Conservation (phyloP, 92 coral and sea anemone genomes). For the Palythoa caribaeorum region DNA sequence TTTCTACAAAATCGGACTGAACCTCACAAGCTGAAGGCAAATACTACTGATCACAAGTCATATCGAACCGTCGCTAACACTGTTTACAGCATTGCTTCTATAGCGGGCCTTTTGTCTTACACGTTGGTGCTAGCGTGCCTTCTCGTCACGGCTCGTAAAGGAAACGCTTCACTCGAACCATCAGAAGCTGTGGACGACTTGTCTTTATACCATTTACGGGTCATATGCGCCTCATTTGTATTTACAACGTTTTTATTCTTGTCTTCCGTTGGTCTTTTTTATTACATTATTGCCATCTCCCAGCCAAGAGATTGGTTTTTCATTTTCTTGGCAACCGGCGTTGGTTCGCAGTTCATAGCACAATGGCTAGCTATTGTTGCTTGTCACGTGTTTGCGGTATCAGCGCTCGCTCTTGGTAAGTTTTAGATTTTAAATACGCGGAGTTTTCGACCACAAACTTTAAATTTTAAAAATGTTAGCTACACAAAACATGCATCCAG, state of each 20-base stretch:
- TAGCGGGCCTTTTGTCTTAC: conserved; percentile 74
- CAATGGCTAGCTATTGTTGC: conserved; percentile 83
- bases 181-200: conserved; percentile 64
- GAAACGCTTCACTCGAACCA: conserved; percentile 17
- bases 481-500: too few species aligned
- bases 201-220: conserved; percentile 34
- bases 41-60: conserved; percentile 49
- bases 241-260: conserved; percentile 50
- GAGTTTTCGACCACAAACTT: background rate
- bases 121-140: conserved; percentile 59
- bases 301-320: conserved; percentile 68
- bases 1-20: conserved; percentile 66
- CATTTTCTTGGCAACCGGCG: conserved; percentile 64
- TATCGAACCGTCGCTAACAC: conserved; percentile 69
- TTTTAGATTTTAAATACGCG: background rate
- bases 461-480: too few species aligned
- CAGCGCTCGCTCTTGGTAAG: conserved; percentile 72
- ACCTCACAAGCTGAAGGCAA: background rate
- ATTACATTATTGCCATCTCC: conserved; percentile 54
- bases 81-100: conserved; percentile 71
- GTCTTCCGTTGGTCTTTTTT: conserved; percentile 70
- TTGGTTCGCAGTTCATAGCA: conserved; percentile 78
- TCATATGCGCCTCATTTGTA: conserved; percentile 50
- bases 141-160: conserved; percentile 34
- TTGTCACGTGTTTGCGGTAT: conserved; percentile 78